A percentile compares a stretch with the other conserved stretches of the same genome.
Conservation (phyloP, 2,888 invertebrate species). For the Harpalus rufipes region DNA sequence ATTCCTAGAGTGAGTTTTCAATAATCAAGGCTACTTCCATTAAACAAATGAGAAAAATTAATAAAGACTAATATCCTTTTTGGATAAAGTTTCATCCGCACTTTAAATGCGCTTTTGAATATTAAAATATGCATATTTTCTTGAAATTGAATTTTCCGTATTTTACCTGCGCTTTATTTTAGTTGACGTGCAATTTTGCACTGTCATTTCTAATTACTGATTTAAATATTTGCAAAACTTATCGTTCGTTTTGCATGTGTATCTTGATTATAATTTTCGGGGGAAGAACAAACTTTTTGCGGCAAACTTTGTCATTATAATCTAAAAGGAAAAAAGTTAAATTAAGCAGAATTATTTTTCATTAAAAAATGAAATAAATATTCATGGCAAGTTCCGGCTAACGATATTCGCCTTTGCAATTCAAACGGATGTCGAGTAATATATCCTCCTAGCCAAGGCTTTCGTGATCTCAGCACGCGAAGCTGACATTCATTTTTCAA, state of each 20-base stretch:
- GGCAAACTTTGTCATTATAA: slow-evolving; percentile 50
- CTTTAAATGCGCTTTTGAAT: slow-evolving; percentile 43
- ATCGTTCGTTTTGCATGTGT: background rate
- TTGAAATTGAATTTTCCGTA: slow-evolving; percentile 34
- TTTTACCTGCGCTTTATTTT: slow-evolving; percentile 39
- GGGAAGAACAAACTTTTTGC: slow-evolving; percentile 2
- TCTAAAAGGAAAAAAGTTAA: slow-evolving; percentile 59
- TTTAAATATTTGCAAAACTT: slow-evolving; percentile 44
- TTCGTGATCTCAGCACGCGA: slow-evolving; percentile 18
- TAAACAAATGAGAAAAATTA: slow-evolving; percentile 47
- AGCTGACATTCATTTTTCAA: slow-evolving; percentile 47
- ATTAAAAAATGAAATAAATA: slow-evolving; percentile 64
- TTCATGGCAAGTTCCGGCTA: slow-evolving; percentile 40
- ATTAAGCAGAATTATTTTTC: slow-evolving; percentile 64
- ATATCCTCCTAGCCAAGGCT: slow-evolving; percentile 4
- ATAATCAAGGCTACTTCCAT: slow-evolving; percentile 16
- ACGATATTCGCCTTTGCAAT: slow-evolving; percentile 49
- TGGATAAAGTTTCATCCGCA: slow-evolving; percentile 36
- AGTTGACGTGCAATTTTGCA: slow-evolving; percentile 45
- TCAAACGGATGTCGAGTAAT: slow-evolving; percentile 59
- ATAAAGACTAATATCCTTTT: slow-evolving; percentile 34
- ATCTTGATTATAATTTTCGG: slow-evolving; percentile 27
- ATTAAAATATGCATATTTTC: slow-evolving; percentile 53
- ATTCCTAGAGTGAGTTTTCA: too few relatives aligned
- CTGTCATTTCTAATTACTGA: slow-evolving; percentile 50